Base-by-base conservation (phyloP, 2,888 invertebrate species). In the Drosophila paranaensis region DNA sequence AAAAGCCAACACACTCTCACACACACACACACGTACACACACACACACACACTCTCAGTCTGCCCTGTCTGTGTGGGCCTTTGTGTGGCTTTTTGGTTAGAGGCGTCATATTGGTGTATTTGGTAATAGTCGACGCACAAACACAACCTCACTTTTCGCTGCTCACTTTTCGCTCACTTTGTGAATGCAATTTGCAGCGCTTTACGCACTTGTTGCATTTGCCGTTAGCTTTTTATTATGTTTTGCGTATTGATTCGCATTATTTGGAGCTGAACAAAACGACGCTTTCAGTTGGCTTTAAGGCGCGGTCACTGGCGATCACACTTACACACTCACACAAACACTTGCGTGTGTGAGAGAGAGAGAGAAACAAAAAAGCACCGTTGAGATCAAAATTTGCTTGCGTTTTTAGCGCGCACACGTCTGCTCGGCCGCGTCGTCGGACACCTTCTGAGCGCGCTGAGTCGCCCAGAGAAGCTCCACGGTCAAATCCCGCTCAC, bases 241-340 rank as follows among this genome's bases (percentile, higher is more conserved):
- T 62, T 53, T 70, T 48, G 48, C 35, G 30, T 50, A 60, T 69
- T 73, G 64, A 42, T 60, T 66, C 14, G 48, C 50, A 60, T 51
- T 50, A 45, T 25, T 64, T 43, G 60, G 33, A 16, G 16, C 40
- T 50, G 60, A 68, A 61, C 35, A n/a, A 50, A 76, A 39, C 63
- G 55, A 79, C 69, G 81, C 86, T 80, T 71, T 81, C 63, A 25
- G 53, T 65, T 76, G 69, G 76, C 77, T 88, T 89, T 90, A 88
- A 87, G 86, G 86, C 90, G 86, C 86, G 86, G 86, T 87, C 90
- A 87, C 56, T 51, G 43, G 67, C 73, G 86, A 83, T 83, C 83
- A 67, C 64, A 81, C 72, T 71, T 56, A 80, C 66, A 69, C 60
- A 60, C 40, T 62, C 56, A 60, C 30, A 65, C 67, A 48, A 14